Evolutionary conservation across 2,888 invertebrate genomes (phyloP).

Genomic region (Cerastis leucographa): DNA sequence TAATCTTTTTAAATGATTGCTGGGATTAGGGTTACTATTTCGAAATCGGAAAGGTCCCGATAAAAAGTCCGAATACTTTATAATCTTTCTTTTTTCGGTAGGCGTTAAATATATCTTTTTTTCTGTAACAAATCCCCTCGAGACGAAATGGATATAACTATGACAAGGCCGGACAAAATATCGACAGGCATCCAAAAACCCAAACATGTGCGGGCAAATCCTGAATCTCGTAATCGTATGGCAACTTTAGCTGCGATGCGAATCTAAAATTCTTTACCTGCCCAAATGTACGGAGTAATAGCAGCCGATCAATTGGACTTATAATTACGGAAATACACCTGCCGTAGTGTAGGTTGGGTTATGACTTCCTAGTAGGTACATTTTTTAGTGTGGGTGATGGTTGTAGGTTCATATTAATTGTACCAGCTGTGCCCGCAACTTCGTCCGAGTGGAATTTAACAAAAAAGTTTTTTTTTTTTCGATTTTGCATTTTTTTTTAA

Average conservation of each 20-base stretch:
- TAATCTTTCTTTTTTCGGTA: too few species aligned
- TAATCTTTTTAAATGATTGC: not conserved
- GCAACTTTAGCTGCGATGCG: not conserved
- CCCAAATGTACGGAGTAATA: not conserved
- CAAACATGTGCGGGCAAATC: not conserved
- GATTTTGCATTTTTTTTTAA: too few species aligned
- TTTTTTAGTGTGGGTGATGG: conserved; percentile 56
- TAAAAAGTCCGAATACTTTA: too few species aligned
- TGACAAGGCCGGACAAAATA: not conserved
- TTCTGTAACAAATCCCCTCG: too few species aligned
- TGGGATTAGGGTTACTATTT: not conserved
- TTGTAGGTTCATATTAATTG: conserved; percentile 11
- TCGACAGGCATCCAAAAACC: not conserved
- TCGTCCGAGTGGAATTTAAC: too few species aligned
- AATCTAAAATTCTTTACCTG: not conserved
- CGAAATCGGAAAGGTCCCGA: not conserved
- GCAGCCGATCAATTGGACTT: conserved; percentile 17
- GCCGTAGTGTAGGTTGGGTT: conserved; percentile 41
- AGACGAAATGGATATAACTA: not conserved
- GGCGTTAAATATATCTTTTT: too few species aligned
- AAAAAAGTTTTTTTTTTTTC: too few species aligned
- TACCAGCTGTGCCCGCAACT: too few species aligned
- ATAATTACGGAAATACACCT: conserved; percentile 58
- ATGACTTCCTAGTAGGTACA: conserved; percentile 60
- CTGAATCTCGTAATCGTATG: not conserved